These are phyloP conservation scores for Huso huso DNA, from an alignment of 2,797 vertebrate species.

Conservation along the genomic window DNA sequence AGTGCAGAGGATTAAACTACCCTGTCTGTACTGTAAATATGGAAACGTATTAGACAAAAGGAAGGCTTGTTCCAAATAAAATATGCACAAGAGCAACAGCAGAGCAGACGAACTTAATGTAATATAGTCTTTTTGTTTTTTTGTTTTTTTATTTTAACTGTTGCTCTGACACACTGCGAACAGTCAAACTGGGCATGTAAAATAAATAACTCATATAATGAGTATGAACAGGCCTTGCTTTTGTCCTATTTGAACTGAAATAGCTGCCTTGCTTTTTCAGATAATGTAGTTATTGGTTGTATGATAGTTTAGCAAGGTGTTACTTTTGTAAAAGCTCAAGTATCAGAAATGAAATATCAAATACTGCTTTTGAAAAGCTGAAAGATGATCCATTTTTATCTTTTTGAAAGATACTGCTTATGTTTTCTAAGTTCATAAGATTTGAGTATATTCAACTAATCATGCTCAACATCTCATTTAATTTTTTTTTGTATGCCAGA, in stretches of 20 bases:
- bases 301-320: slow-evolving; percentile 98
- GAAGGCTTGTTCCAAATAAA: slow-evolving; percentile 94
- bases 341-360: slow-evolving; percentile 87
- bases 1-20: slow-evolving; percentile 99
- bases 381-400: slow-evolving; percentile 56
- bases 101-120: slow-evolving; percentile 91
- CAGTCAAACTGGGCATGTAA: slow-evolving; percentile 88
- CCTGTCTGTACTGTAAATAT: slow-evolving; percentile 99
- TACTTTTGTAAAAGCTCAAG: slow-evolving; percentile 99
- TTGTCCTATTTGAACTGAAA: slow-evolving; percentile 99
- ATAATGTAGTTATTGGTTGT: slow-evolving; percentile 99
- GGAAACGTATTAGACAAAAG: slow-evolving; percentile 99
- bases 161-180: slow-evolving; percentile 95
- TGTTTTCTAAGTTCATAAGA: slow-evolving; percentile 34
- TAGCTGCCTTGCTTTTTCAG: slow-evolving; percentile 99
- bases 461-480: slow-evolving; percentile 29
- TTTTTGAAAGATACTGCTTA: slow-evolving; percentile 58
- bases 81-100: slow-evolving; percentile 97
- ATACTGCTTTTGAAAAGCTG: slow-evolving; percentile 87
- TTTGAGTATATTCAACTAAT: slow-evolving; percentile 29
- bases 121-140: slow-evolving; percentile 73
- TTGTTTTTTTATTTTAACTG: slow-evolving; percentile 41
- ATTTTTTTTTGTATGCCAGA: slow-evolving; percentile 18
- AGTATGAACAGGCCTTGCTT: slow-evolving; percentile 96
- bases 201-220: slow-evolving; percentile 83